Percentiles rank a stretch among this genome's conserved stretches.
phyloP scores from a whole-genome alignment of 2,888 invertebrate species.

The Pollenia griseotomentosa region DNA sequence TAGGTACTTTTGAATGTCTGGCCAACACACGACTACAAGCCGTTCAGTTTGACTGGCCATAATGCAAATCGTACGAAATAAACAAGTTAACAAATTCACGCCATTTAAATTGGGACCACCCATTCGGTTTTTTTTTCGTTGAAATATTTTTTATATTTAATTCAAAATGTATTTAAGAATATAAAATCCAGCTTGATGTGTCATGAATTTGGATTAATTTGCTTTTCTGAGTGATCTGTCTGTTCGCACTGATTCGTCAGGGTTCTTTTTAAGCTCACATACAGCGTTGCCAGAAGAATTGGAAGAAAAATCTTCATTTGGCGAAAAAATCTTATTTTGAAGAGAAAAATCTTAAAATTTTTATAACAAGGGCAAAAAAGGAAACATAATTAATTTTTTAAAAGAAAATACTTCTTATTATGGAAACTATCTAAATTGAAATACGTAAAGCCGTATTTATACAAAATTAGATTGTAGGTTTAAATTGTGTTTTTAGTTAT shows the following conservation, averaged over 20 bases:
- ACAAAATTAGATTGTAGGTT: no score
- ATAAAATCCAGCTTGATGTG: slow-evolving; percentile 1
- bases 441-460: no score
- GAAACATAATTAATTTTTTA: no score
- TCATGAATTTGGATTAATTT: background rate
- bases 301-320: no score
- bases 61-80: slow-evolving; percentile 57
- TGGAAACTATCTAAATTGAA: no score
- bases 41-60: slow-evolving; percentile 3
- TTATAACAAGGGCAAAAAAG: no score
- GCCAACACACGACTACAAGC: background rate
- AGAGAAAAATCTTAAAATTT: no score
- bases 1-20: background rate
- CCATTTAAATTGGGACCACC: slow-evolving; percentile 62
- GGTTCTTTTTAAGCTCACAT: background rate
- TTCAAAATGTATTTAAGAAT: slow-evolving; percentile 11
- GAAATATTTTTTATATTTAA: background rate
- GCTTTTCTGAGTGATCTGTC: slow-evolving; percentile 16
- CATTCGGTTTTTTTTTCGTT: slow-evolving; percentile 14
- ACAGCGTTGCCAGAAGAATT: no score
- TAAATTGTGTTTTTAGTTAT: no score
- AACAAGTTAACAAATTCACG: slow-evolving; percentile 71
- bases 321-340: no score
- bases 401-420: no score
- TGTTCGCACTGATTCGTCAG: slow-evolving; percentile 45